Base-by-base conservation (phyloP, 2,888 invertebrate genomes). In the Myopa testacea region DNA sequence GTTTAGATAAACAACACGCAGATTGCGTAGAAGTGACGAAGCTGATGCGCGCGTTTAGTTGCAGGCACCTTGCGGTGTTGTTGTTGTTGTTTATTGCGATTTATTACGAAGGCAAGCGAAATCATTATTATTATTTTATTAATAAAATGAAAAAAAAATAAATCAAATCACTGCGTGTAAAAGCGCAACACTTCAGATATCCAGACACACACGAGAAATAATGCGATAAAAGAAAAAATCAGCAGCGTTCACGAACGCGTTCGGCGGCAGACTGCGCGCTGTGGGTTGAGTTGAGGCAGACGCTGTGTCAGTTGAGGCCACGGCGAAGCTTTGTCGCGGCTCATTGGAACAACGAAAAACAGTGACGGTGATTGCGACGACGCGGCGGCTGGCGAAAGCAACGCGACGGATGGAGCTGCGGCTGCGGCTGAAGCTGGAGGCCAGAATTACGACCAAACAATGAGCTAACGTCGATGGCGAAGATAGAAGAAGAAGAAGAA, bases 181-280 rank as follows among this genome's bases (percentile, higher is more conserved):
- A 26, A 26, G 16, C 8, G 12, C 38, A 26, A 38, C 65, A 26
- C 26, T 62, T 34, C 58, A 6, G 19, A 58, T n/a, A 58, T 58
- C n/a, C 16, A 52, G 10, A 62, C 10, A 62, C 26, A 8, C 10
- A 4, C 19, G n/a, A 62, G 14, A n/a, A n/a, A 62, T 58, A 62
- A 62, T 7, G 19, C 62, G 26, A 19, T 10, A 1, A n/a, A 14
- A 6, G 5, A 58, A n/a, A 8, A 65, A 75, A 60, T 62, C 74
- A 75, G 78, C 77, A 80, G 79, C 80, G 78, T 77, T 81, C 80
- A 63, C 81, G 82, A 81, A 78, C 82, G 80, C 82, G 82, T 81
- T 81, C 82, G 52, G 65, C 75, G 75, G 67, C 78, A 78, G 80
- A 82, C 82, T 82, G 80, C 52, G 62, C 40, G 50, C 70, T n/a